Evolutionary conservation across 1,140 invertebrate species (phyloP).

Genomic region (Eriocheir sinensis): DNA sequence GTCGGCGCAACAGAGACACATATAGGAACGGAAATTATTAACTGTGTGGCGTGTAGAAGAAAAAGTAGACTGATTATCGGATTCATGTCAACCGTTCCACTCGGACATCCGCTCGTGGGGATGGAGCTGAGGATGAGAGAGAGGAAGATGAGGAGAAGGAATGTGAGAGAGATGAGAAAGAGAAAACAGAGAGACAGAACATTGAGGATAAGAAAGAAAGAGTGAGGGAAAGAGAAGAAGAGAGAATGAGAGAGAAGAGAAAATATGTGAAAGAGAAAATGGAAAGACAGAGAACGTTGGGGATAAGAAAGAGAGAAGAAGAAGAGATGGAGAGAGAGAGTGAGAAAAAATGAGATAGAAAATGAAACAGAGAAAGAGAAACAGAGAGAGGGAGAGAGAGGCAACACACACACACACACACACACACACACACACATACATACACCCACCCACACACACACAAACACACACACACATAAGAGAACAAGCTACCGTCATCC

Average conservation of each 20-base stretch:
- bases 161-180: too few relatives aligned
- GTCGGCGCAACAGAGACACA: too few relatives aligned
- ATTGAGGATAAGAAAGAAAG: neutral
- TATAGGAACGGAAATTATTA: too few relatives aligned
- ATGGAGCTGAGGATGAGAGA: too few relatives aligned
- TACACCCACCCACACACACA: neutral
- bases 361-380: neutral
- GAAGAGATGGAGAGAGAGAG: neutral
- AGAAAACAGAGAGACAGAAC: too few relatives aligned
- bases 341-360: neutral
- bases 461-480: neutral
- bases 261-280: too few relatives aligned
- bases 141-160: too few relatives aligned
- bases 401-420: neutral
- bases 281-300: too few relatives aligned
- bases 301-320: neutral
- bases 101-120: too few relatives aligned
- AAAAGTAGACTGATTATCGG: too few relatives aligned
- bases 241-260: neutral
- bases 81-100: too few relatives aligned
- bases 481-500: neutral
- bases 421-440: neutral
- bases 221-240: neutral
- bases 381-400: neutral
- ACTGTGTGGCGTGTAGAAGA: too few relatives aligned